Evolutionary conservation across 2,888 invertebrate species (phyloP).

Genomic region (Lasioglossum oenotherae): DNA sequence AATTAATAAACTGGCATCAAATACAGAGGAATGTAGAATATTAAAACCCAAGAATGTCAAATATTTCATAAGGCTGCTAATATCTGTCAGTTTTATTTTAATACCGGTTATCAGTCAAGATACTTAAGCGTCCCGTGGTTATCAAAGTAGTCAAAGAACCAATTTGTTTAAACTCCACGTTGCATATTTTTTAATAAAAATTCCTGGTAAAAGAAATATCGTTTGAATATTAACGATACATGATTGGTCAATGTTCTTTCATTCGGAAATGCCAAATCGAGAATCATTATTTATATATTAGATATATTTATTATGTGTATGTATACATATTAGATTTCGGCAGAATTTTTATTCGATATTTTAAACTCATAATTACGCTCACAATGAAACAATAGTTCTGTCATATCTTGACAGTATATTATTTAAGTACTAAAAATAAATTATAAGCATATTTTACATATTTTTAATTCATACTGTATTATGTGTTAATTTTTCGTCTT

Average conservation of each 20-base stretch:
- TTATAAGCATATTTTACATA: neutral
- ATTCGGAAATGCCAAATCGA: neutral
- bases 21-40: constrained; percentile 37
- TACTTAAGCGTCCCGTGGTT: neutral
- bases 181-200: neutral
- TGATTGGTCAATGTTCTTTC: neutral
- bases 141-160: neutral
- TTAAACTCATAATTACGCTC: neutral
- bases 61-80: constrained; percentile 42
- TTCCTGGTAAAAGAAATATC: neutral
- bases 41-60: constrained; percentile 46
- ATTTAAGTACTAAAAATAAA: neutral
- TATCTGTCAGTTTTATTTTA: constrained; percentile 1
- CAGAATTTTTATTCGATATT: neutral
- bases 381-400: neutral
- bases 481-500: neutral
- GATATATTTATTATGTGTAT: too few species aligned
- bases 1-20: constrained; percentile 44
- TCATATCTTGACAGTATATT: neutral
- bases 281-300: neutral
- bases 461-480: neutral
- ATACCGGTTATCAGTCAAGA: constrained; percentile 23
- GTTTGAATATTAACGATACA: neutral
- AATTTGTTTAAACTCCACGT: neutral
- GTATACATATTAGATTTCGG: too few species aligned